Evolutionary conservation across 2,113 vertebrate genomes (phyloP).

Genomic region (Rhea pennata): DNA sequence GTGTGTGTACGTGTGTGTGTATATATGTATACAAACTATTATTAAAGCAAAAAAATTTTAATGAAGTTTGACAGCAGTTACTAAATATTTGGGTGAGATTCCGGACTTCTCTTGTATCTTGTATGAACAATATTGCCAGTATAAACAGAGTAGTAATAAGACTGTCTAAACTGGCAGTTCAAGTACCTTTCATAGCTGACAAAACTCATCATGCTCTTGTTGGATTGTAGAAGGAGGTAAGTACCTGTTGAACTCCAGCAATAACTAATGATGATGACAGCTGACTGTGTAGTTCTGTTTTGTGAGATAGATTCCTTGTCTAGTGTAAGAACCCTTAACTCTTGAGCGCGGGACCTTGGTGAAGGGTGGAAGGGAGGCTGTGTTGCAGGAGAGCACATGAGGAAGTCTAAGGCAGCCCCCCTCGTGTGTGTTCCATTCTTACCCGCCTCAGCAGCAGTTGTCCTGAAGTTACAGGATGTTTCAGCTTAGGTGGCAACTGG

Average conservation of each 20-base stretch:
- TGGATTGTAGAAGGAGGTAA: not conserved
- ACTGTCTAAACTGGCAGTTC: not conserved
- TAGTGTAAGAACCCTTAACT: not conserved
- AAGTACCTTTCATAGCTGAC: not conserved
- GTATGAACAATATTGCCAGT: rapidly evolving
- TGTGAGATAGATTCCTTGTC: not conserved
- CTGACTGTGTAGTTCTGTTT: not conserved
- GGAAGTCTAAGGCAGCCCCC: not conserved
- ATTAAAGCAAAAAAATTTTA: not conserved
- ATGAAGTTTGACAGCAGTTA: not conserved
- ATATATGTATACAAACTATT: not conserved
- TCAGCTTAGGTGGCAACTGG: not conserved
- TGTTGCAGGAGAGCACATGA: not conserved
- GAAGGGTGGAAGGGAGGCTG: too few relatives aligned
- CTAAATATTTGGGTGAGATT: not conserved
- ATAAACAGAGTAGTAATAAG: not conserved
- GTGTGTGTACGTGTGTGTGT: not conserved
- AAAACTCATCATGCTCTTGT: rapidly evolving
- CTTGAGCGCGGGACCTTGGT: not conserved
- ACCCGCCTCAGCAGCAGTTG: not conserved
- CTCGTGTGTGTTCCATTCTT: not conserved
- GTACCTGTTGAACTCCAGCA: rapidly evolving
- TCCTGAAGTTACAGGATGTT: not conserved
- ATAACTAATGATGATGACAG: not conserved
- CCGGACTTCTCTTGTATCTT: not conserved